These are phyloP conservation scores for Amphipyra tragopoginis DNA, from an alignment of 2,888 invertebrate species.

Conservation along the genomic window DNA sequence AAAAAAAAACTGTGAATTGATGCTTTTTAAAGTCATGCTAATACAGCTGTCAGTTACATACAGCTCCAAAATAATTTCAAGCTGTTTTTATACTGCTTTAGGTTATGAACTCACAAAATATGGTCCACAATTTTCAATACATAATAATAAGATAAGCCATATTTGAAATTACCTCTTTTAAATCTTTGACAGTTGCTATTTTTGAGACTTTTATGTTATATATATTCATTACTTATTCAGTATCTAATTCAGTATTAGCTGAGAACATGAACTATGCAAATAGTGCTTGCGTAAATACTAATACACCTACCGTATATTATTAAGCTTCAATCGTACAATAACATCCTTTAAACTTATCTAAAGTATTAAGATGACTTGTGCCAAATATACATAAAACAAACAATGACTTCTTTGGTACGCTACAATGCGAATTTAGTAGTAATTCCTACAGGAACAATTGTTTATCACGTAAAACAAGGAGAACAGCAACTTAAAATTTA, in stretches of 20 bases:
- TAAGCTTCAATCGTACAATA: conserved; percentile 12
- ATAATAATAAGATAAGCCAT: no score
- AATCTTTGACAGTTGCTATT: no score
- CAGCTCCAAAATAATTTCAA: no score
- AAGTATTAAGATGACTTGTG: conserved; percentile 20
- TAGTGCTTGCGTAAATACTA: conserved; percentile 14
- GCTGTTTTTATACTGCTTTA: no score
- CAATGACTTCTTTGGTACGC: conserved; percentile 2
- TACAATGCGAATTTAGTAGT: conserved; percentile 3
- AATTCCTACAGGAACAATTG: conserved; percentile 41
- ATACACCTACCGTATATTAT: not conserved
- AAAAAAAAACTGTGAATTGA: no score
- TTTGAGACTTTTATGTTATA: no score
- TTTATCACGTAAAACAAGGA: conserved; percentile 53
- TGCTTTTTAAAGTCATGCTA: no score
- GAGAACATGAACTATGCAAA: not conserved
- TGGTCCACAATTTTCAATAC: no score
- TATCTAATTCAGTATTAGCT: not conserved
- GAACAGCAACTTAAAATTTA: conserved; percentile 3
- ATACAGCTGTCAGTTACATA: no score
- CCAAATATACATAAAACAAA: conserved; percentile 20
- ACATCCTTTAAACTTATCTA: conserved; percentile 14
- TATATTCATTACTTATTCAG: not conserved
- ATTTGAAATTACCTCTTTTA: no score
- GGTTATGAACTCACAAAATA: no score